Evolutionary conservation across 2,797 vertebrate species (phyloP), one percentile per base, ranked within the genome.

Genomic region (Sebastes steindachneri): DNA sequence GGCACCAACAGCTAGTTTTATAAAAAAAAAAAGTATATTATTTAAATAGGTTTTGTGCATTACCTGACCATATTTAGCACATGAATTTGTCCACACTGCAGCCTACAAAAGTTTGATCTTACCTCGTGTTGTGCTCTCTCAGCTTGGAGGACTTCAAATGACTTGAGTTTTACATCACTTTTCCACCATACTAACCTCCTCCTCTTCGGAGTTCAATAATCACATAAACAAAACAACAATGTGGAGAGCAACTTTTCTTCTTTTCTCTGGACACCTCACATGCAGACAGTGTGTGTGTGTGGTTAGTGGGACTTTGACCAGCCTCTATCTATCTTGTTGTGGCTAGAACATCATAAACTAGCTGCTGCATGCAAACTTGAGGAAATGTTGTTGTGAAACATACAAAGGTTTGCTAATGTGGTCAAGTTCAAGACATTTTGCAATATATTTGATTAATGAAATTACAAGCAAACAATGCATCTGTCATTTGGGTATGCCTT

Each of bases 251-350:
- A 7, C 73, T 63, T 68, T 14, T 57, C 33, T 78, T 53, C 19
- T 5, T 66, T 79, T 73, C 74, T 68, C 21, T 84, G 71, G 33
- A 82, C 79, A 70, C 68, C 87, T 83, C 73, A n/a, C 72, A 35
- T 81, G 76, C 23, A 45, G 45, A 26, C 41, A 37, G 75, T 75
- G 57, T 82, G 67, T 19, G 76, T 76, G 57, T 82, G 67, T n/a
- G 7, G 45, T 51, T 51, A 7, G 19, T n/a, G 73, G 92, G 94
- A 96, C 95, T 96, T 96, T 95, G 95, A 88, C 88, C 96, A 6
- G 57, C 55, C 77, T 91, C 83, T 93, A 93, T 91, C 83, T 93
- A 93, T 91, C 90, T 88, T 89, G 80, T 79, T 84, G 82, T 81
- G 86, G 35, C 68, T 72, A 77, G 75, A 82, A 78, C 68, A 87